Conservation (phyloP, 2,113 vertebrate genomes). For the Lucifuga dentata region DNA sequence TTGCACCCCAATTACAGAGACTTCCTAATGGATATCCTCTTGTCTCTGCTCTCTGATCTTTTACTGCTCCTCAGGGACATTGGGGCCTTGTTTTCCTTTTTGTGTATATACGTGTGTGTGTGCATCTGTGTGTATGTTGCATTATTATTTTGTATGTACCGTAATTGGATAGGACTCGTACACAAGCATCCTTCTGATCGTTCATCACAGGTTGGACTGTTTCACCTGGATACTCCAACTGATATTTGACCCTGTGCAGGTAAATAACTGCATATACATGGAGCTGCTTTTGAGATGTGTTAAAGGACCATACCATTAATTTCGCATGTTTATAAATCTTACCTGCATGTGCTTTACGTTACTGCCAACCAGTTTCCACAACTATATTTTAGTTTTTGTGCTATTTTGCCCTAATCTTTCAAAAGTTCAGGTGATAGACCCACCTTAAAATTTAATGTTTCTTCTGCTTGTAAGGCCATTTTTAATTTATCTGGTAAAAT, state of each 20-base stretch:
- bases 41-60: constrained; percentile 61
- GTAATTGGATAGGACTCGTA: constrained; percentile 48
- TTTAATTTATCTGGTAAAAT: too few species aligned
- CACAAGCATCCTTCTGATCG: constrained; percentile 11
- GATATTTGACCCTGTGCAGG: constrained; percentile 52
- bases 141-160: constrained; percentile 15
- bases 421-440: too few species aligned
- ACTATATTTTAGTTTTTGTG: too few species aligned
- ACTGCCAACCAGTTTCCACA: too few species aligned
- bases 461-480: too few species aligned
- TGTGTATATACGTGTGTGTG: constrained; percentile 22
- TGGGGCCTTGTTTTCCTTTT: constrained; percentile 44
- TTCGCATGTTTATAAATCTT: too few species aligned
- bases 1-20: constrained; percentile 62
- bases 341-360: too few species aligned
- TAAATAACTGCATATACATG: too few species aligned
- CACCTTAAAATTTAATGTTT: too few species aligned
- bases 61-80: constrained; percentile 47
- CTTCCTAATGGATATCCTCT: constrained; percentile 78
- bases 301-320: too few species aligned
- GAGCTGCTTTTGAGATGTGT: too few species aligned
- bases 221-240: constrained; percentile 12
- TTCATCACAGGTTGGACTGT: constrained; percentile 35
- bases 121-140: constrained; percentile 4
- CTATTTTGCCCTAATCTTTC: too few species aligned